Evolutionary conservation across 2,113 vertebrate species (phyloP), one percentile per base, ranked within the genome.

Genomic region (Spea multiplicata): DNA sequence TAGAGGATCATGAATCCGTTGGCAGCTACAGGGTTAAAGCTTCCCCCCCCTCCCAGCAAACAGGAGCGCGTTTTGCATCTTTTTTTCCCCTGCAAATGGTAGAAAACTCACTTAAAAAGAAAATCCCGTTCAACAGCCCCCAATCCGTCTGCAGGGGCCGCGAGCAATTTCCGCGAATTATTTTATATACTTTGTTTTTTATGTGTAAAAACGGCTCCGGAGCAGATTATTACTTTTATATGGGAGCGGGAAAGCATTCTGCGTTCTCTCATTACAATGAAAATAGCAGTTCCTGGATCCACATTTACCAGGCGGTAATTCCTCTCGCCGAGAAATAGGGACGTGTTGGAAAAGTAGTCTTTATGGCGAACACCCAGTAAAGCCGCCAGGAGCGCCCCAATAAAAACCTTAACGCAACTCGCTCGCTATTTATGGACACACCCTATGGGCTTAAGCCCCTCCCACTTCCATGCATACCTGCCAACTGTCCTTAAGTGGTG

Each of bases 211-310:
- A 64, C 17, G 5, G 17, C 6, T 6, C 16, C 30, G 61, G n/a
- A 16, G 8, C 8, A 64, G 17, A 64, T 64, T 64, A 64, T 64
- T 64, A 16, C 8, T 64, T 64, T 64, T 64, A 64, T 64, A 64
- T 5, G 5, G 6, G 30, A 4, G 61, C 17, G 16, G 61, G 3
- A 30, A 17, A 64, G 61, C 61, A 64, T 30, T 64, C 61, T 64
- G 61, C 17, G 5, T 64, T 17, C n/a, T 8, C 61, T 64, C 61
- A 64, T 64, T 64, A 64, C n/a, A 17, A 13, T 17, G 61, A 6
- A 16, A 64, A 64, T 17, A 64, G 17, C 61, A 64, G n/a, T 3
- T 64, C 61, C 17, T 17, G 5, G 16, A 64, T 64, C 61, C 8
- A 30, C 5, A 7, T 64, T 64, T 64, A 64, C n/a, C 8, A 6